A percentile compares a stretch with the other conserved stretches of the same genome.
Evolutionary conservation across 2,888 invertebrate species (phyloP).

Genomic region (Rhagonycha fulva): DNA sequence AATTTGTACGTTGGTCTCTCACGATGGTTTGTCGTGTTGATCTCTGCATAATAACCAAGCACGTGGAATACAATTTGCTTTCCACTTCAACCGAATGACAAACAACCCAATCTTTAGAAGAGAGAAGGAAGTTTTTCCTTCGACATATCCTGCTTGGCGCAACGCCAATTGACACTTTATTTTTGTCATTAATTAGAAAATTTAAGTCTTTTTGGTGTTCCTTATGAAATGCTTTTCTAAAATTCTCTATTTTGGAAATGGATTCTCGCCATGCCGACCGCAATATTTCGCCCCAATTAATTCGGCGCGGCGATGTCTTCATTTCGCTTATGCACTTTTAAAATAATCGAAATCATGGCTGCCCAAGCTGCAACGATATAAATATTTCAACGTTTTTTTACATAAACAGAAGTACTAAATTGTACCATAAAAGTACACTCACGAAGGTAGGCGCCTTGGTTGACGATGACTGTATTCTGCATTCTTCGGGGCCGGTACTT

Average conservation of each 20-base stretch:
- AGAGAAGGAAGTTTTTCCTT: not conserved
- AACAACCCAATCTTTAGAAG: not conserved
- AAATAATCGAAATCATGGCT: not conserved
- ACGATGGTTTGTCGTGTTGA: not conserved
- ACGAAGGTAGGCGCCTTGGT: conserved; percentile 19
- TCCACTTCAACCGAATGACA: not conserved
- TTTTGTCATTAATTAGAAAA: not conserved
- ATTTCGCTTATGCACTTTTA: not conserved
- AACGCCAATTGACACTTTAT: not conserved
- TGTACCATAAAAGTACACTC: conserved; percentile 37
- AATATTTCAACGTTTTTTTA: conserved; percentile 6
- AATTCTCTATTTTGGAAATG: not conserved
- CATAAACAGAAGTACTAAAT: conserved; percentile 26
- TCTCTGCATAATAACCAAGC: conserved; percentile 1
- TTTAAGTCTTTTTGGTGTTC: not conserved
- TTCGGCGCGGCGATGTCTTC: not conserved
- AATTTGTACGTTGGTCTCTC: not conserved
- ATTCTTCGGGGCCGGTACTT: conserved; percentile 46
- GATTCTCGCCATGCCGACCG: not conserved
- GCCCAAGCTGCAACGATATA: not conserved
- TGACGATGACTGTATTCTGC: conserved; percentile 43
- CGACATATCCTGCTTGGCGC: not conserved
- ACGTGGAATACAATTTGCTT: conserved; percentile 2
- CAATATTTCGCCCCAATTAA: not conserved
- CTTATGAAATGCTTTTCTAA: not conserved